Conservation (phyloP, 2,888 invertebrate genomes). For the Punctoribates punctum region DNA sequence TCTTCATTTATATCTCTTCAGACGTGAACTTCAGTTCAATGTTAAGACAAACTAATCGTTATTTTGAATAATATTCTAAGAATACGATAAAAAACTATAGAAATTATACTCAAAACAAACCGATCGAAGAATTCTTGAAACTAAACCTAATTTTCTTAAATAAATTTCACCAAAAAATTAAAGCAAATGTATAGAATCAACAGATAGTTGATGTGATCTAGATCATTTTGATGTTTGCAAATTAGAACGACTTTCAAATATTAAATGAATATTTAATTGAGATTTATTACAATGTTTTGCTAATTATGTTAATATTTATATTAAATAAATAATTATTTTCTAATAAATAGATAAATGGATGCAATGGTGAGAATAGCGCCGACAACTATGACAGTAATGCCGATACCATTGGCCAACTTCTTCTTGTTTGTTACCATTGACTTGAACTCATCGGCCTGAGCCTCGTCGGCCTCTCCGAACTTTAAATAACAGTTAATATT, state of each 20-base stretch:
- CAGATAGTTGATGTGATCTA: no score
- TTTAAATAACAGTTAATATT: background rate
- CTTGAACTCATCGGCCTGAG: constrained; percentile 4
- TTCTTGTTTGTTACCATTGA: background rate
- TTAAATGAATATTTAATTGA: no score
- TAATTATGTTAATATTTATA: background rate
- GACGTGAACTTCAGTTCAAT: background rate
- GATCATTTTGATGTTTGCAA: no score
- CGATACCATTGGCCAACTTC: background rate
- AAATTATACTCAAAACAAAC: no score
- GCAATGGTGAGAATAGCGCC: background rate
- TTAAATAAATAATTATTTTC: background rate
- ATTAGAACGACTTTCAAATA: no score
- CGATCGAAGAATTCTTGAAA: no score
- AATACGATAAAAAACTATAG: background rate
- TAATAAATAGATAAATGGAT: background rate
- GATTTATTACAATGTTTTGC: no score
- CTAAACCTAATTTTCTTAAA: no score
- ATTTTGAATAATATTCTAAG: background rate
- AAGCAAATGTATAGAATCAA: no score
- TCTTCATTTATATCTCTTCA: background rate
- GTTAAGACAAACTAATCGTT: background rate
- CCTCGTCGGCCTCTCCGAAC: background rate
- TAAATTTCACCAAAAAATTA: no score
- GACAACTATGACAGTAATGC: background rate